Evolutionary conservation across 1,140 invertebrate genomes (phyloP), one percentile per base, ranked within the genome.

Genomic region (Batillaria attramentaria): DNA sequence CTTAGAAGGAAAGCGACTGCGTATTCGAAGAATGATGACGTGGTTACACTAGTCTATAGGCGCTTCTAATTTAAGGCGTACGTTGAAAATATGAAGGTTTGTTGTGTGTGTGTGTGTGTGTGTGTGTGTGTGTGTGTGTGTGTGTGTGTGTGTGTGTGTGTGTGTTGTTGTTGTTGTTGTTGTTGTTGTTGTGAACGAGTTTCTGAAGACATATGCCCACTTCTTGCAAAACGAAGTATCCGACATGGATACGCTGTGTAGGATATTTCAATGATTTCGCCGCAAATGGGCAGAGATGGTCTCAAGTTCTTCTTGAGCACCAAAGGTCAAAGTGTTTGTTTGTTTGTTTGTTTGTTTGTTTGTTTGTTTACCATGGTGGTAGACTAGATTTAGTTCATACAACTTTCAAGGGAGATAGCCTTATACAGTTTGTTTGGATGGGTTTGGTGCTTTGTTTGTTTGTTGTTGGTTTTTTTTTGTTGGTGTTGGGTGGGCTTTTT

Each of bases 111-210:
- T 54, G 46, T 54, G 46, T 54, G 46, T 54, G 46, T 54, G 46
- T 54, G 46, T 54, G 46, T 54, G 46, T 54, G 46, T 54, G 46
- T 54, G 46, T 54, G 46, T 54, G 46, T 54, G 46, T 54, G 46
- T 54, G 46, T 54, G 46, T 54, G 46, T n/a, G 16, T 16, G 16
- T 54, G 46, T 54, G 1, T 54, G 46, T 54, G 46, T 24, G 24
- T 13, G 46, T 50, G 46, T 50, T 50, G 46, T 54, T 16, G 2
- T 18, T 54, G 46, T 18, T 54, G 1, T 54, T 1, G 16, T 54
- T n/a, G 46, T n/a, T 54, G 16, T 0, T 54, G 0, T 54, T 54
- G 46, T 54, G n/a, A n/a, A 24, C 24, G 46, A 18, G 46, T 54
- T 16, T n/a, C 46, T 16, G 46, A 54, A 18, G 46, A 2, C n/a